Percentiles rank a stretch among this genome's conserved stretches.
Conservation (phyloP, 2,888 invertebrate species). For the Phortica magna region DNA sequence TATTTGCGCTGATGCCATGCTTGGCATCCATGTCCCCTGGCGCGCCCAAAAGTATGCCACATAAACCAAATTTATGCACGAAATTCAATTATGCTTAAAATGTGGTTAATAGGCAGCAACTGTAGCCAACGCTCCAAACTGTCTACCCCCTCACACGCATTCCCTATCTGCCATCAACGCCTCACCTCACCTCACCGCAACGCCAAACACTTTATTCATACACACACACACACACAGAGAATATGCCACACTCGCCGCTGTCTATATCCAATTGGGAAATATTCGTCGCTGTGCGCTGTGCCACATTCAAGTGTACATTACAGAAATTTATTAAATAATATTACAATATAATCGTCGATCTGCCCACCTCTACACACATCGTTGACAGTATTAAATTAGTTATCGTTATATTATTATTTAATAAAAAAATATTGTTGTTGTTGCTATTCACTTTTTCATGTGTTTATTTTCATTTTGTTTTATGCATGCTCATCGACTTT, state of each 20-base stretch:
- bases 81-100: constrained; percentile 71
- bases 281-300: constrained; percentile 4
- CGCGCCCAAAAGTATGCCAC: constrained; percentile 52
- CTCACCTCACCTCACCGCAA: neutral
- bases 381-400: constrained; percentile 56
- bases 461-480: constrained; percentile 1
- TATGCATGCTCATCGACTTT: neutral
- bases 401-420: constrained; percentile 65
- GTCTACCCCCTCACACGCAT: constrained; percentile 8
- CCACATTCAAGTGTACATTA: constrained; percentile 35
- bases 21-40: constrained; percentile 56
- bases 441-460: neutral
- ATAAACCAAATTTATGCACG: constrained; percentile 70
- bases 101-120: constrained; percentile 68
- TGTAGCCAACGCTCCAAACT: constrained; percentile 38
- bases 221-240: constrained; percentile 12
- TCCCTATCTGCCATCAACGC: neutral
- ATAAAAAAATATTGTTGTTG: constrained; percentile 56
- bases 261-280: constrained; percentile 28
- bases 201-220: too few relatives aligned
- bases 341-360: constrained; percentile 29
- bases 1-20: constrained; percentile 30
- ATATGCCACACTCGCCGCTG: neutral
- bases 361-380: neutral
- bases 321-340: constrained; percentile 55